Evolutionary conservation across 2,888 invertebrate species (phyloP).

Genomic region (Morpho deidamia): DNA sequence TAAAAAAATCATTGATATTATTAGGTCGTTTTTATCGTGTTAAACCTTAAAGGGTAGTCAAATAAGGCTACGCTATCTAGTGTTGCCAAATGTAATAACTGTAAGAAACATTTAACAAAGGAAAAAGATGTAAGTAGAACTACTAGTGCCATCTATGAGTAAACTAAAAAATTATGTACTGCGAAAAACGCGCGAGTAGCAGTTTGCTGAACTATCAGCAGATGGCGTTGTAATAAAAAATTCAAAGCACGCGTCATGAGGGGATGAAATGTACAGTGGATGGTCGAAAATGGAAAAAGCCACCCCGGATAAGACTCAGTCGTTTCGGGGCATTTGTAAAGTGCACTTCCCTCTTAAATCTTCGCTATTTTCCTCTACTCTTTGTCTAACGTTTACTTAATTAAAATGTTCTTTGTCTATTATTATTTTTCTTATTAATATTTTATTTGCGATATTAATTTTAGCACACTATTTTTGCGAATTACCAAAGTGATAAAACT

Average conservation of each 20-base stretch:
- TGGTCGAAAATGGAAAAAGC: slow-evolving; percentile 56
- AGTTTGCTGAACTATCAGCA: slow-evolving; percentile 14
- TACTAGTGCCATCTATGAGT: not conserved
- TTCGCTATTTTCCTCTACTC: slow-evolving; percentile 11
- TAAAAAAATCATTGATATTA: too few relatives aligned
- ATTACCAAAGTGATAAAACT: slow-evolving; percentile 42
- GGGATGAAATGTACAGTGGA: slow-evolving; percentile 20
- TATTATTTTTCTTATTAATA: not conserved
- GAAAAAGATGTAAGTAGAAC: not conserved
- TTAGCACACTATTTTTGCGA: not conserved
- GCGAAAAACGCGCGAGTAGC: not conserved
- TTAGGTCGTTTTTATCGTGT: too few relatives aligned
- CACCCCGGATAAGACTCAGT: slow-evolving; percentile 64
- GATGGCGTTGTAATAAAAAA: slow-evolving; percentile 31
- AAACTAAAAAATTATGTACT: not conserved
- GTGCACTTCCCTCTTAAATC: slow-evolving; percentile 42
- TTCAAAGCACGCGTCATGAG: slow-evolving; percentile 17
- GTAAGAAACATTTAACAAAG: not conserved
- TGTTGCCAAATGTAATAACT: not conserved
- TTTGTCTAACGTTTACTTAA: slow-evolving; percentile 15
- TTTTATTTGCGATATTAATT: slow-evolving; percentile 2
- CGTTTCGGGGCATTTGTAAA: slow-evolving; percentile 57
- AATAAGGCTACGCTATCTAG: not conserved
- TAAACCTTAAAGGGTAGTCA: too few relatives aligned
- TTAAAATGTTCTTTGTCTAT: slow-evolving; percentile 6